Conservation (phyloP, 2,888 invertebrate species). For the Mythimna vitellina region DNA sequence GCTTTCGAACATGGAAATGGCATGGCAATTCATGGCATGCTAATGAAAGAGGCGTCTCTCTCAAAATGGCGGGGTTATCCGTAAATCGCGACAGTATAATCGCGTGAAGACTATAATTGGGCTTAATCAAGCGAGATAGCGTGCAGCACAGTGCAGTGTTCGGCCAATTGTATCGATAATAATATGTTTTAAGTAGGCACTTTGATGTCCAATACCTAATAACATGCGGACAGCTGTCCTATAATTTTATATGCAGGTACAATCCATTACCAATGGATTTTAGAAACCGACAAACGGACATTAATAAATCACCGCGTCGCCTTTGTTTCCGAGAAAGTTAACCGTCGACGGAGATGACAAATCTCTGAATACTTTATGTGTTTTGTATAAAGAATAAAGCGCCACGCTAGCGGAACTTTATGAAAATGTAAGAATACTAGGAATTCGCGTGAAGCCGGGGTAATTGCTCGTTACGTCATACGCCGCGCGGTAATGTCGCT, state of each 20-base stretch:
- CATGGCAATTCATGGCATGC: conserved; percentile 78
- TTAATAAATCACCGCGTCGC: conserved; percentile 40
- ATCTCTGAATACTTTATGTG: conserved; percentile 56
- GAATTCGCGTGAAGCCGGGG: conserved; percentile 68
- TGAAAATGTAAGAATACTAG: conserved; percentile 71
- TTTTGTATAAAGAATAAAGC: conserved; percentile 57
- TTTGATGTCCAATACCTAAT: conserved; percentile 44
- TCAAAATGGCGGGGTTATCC: conserved; percentile 83
- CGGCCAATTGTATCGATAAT: conserved; percentile 73
- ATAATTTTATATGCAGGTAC: conserved; percentile 4
- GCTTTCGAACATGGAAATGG: conserved; percentile 80
- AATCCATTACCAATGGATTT: conserved; percentile 17
- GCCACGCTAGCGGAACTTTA: conserved; percentile 61
- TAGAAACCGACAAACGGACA: conserved; percentile 52
- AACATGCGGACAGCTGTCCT: conserved; percentile 16
- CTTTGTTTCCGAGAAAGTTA: conserved; percentile 47
- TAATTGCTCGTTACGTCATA: conserved; percentile 85
- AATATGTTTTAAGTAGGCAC: conserved; percentile 69
- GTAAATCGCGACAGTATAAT: conserved; percentile 84
- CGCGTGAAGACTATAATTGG: conserved; percentile 86
- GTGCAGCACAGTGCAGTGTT: conserved; percentile 71
- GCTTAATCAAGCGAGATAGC: conserved; percentile 85
- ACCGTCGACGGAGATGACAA: conserved; percentile 51
- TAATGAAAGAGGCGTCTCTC: conserved; percentile 82
- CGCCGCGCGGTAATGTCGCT: conserved; percentile 82